A percentile compares a stretch with the other conserved stretches of the same genome.
phyloP scores from a whole-genome alignment of 2,113 vertebrate genomes.

The Ceratotherium simum region DNA sequence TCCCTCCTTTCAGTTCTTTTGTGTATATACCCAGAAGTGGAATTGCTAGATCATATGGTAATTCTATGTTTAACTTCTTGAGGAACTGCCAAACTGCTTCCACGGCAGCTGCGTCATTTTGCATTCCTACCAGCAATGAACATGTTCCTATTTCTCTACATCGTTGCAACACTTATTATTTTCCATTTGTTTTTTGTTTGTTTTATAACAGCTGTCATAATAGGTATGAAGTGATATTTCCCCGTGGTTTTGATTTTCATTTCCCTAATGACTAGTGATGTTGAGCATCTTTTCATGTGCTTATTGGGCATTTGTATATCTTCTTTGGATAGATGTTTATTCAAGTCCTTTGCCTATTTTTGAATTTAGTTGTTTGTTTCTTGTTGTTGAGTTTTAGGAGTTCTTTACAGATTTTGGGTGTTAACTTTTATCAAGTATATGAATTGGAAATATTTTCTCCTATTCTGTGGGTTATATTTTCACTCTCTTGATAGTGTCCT shows the following conservation, averaged over 20 bases:
- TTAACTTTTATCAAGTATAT: neutral
- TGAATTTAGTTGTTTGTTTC: neutral
- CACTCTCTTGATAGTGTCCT: neutral
- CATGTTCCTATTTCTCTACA: neutral
- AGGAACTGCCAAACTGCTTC: neutral
- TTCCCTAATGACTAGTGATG: neutral
- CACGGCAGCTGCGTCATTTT: neutral
- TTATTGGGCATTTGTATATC: neutral
- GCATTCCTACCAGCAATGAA: neutral
- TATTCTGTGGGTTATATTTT: neutral
- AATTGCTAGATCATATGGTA: neutral
- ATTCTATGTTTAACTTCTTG: neutral
- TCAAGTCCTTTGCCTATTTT: neutral
- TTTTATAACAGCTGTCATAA: neutral
- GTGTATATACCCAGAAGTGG: neutral
- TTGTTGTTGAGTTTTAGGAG: neutral
- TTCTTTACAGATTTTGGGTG: neutral
- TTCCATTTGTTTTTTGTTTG: neutral
- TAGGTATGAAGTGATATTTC: neutral
- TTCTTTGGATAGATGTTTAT: neutral
- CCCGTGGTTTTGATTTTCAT: neutral
- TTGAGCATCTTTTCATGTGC: neutral
- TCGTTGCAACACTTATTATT: neutral
- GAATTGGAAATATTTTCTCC: neutral
- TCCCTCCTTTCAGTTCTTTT: neutral